Percentiles rank a stretch among this genome's conserved stretches.
Evolutionary conservation across 2,797 vertebrate genomes (phyloP).

Genomic region (Megaceryle alcyon): DNA sequence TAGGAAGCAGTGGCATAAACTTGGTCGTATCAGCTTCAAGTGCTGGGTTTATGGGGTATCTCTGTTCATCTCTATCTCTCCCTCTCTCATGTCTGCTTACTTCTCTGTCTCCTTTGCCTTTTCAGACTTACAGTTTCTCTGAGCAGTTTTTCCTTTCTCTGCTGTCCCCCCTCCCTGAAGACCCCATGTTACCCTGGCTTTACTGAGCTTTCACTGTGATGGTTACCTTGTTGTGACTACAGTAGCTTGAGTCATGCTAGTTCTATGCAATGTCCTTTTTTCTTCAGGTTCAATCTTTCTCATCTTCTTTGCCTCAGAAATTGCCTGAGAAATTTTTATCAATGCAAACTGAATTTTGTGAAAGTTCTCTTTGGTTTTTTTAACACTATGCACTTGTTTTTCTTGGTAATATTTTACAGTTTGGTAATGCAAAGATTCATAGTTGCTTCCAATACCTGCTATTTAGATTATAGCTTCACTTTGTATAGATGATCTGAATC

Average conservation of each 20-base stretch:
- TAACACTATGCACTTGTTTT: not conserved
- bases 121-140: not conserved
- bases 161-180: not conserved
- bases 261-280: not conserved
- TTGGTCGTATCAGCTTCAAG: not conserved
- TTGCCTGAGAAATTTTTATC: not conserved
- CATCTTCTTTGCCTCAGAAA: not conserved
- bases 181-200: not conserved
- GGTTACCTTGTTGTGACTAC: not conserved
- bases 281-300: not conserved
- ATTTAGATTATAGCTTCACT: not conserved
- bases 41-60: not conserved
- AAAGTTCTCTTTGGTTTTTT: not conserved
- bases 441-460: not conserved
- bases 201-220: not conserved
- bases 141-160: not conserved
- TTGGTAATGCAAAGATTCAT: not conserved
- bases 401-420: not conserved
- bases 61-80: not conserved
- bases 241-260: not conserved
- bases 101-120: not conserved
- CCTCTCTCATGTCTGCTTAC: not conserved
- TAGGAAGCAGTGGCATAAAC: not conserved
- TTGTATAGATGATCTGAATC: not conserved
- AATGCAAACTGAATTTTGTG: not conserved